phyloP scores from a whole-genome alignment of 2,797 vertebrate genomes.

The Tapera naevia region DNA sequence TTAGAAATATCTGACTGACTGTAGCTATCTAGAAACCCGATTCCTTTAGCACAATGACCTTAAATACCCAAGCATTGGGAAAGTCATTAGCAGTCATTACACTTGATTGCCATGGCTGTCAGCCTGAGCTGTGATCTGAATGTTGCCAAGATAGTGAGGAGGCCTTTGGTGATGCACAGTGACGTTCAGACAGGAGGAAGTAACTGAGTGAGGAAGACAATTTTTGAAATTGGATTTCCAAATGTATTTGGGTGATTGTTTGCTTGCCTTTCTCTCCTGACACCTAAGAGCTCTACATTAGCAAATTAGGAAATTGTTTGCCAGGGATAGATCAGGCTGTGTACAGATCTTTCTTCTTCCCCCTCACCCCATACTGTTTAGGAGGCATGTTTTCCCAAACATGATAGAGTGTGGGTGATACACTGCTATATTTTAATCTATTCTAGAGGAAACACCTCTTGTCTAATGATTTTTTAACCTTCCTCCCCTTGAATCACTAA shows the following conservation, averaged over 20 bases:
- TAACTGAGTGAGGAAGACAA: neutral
- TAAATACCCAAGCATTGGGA: neutral
- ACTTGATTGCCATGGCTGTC: neutral
- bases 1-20: neutral
- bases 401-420: neutral
- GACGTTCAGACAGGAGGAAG: neutral
- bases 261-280: neutral
- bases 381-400: neutral
- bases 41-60: neutral
- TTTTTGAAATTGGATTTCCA: neutral
- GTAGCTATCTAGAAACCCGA: neutral
- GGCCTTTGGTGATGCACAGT: neutral
- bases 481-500: neutral
- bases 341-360: rapidly evolving
- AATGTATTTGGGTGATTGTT: neutral
- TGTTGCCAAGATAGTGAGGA: neutral
- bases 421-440: neutral
- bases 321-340: neutral
- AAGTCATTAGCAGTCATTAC: neutral
- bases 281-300: neutral
- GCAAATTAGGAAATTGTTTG: neutral
- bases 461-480: neutral
- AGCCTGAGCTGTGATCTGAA: neutral
- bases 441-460: neutral
- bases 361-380: neutral